These are phyloP conservation scores for Lepidotrigona ventralis DNA, from an alignment of 1,140 invertebrate genomes.

Conservation along the genomic window DNA sequence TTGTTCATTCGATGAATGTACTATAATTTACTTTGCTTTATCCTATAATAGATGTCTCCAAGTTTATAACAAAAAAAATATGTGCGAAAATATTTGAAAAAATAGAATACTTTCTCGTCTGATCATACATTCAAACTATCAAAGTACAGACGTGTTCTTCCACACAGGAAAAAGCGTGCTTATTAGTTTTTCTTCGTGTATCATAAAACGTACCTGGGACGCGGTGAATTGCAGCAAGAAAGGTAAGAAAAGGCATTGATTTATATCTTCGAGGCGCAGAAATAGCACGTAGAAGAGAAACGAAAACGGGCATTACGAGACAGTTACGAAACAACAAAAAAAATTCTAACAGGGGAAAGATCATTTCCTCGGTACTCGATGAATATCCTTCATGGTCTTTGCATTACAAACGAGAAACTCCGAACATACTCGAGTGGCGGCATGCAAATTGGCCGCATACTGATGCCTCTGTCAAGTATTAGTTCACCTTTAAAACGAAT, in stretches of 20 bases:
- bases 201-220: background rate
- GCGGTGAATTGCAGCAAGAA: background rate
- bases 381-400: background rate
- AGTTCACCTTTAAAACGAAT: background rate
- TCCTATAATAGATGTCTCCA: too few relatives aligned
- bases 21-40: too few relatives aligned
- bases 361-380: background rate
- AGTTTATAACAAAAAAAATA: too few relatives aligned
- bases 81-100: too few relatives aligned
- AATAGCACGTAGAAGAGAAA: background rate
- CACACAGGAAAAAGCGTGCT: background rate
- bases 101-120: too few relatives aligned
- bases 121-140: background rate
- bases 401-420: background rate
- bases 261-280: background rate
- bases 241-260: background rate
- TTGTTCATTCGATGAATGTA: too few relatives aligned
- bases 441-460: slow-evolving; percentile 1
- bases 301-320: background rate
- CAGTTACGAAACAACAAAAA: background rate
- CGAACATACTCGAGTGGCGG: background rate
- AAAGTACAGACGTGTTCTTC: background rate
- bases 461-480: background rate
- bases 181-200: background rate
- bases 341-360: background rate